A percentile compares a stretch with the other conserved stretches of the same genome.
phyloP scores from a whole-genome alignment of 2,888 invertebrate genomes.

The Chorisops tibialis region DNA sequence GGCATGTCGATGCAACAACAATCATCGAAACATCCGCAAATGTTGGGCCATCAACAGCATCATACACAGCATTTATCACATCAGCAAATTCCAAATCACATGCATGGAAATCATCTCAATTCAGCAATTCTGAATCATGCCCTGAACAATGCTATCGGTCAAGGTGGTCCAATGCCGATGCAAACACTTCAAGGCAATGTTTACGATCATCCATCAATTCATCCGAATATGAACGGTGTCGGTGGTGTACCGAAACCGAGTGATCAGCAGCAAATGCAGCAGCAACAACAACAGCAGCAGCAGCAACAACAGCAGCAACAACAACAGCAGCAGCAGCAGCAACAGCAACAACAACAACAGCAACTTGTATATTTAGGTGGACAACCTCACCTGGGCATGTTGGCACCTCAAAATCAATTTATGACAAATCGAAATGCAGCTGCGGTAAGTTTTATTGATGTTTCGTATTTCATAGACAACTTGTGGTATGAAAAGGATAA shows the following conservation, averaged over 20 bases:
- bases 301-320: conserved; percentile 24
- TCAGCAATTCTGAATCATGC: conserved; percentile 50
- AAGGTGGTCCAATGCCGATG: conserved; percentile 47
- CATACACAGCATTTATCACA: conserved; percentile 54
- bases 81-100: conserved; percentile 52
- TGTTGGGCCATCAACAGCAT: conserved; percentile 50
- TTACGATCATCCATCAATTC: conserved; percentile 50
- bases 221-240: conserved; percentile 44
- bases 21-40: conserved; percentile 42
- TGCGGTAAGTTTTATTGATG: conserved; percentile 45
- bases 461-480: background rate
- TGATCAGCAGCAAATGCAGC: conserved; percentile 6
- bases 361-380: conserved; percentile 49
- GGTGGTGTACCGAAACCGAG: conserved; percentile 39
- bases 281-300: conserved; percentile 25
- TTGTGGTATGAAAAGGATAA: background rate
- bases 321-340: conserved; percentile 39
- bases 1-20: conserved; percentile 47
- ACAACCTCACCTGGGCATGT: conserved; percentile 47
- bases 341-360: conserved; percentile 40
- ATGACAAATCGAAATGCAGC: conserved; percentile 50
- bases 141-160: conserved; percentile 45
- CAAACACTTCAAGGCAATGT: conserved; percentile 47
- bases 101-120: conserved; percentile 43
- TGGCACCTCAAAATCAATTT: conserved; percentile 51